Conservation (phyloP, 1,140 invertebrate genomes). For the Trichonephila clavata region DNA sequence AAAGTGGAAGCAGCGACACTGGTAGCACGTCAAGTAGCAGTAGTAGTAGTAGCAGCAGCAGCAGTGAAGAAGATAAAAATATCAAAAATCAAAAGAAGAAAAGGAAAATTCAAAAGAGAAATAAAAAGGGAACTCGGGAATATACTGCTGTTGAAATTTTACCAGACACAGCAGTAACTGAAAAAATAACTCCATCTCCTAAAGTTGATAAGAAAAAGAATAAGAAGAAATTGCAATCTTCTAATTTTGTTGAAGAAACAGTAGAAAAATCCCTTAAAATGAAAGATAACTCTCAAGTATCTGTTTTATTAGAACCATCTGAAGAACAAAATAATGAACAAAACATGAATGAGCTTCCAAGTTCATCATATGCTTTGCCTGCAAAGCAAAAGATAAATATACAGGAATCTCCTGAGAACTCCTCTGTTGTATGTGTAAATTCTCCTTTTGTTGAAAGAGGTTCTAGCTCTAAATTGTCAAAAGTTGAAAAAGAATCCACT, state of each 20-base stretch:
- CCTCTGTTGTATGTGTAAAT: neutral
- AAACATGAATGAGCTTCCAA: neutral
- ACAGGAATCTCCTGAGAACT: neutral
- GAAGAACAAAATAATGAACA: neutral
- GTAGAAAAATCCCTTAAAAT: neutral
- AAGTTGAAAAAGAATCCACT: neutral
- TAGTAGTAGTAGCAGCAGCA: conserved; percentile 18
- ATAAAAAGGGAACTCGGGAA: neutral
- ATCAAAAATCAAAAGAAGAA: conserved; percentile 33
- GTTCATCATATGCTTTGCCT: neutral
- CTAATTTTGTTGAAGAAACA: neutral
- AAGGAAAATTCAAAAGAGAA: neutral
- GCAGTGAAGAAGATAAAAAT: conserved; percentile 20
- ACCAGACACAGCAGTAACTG: neutral
- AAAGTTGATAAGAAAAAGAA: neutral
- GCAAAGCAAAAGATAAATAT: neutral
- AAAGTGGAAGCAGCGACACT: conserved; percentile 1
- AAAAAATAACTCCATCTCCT: neutral
- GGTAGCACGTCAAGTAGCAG: neutral
- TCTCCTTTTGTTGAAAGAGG: neutral
- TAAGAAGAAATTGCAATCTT: neutral
- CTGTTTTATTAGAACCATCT: too few species aligned
- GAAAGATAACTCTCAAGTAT: neutral
- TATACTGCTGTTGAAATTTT: neutral
- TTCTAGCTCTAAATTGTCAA: neutral